Base-by-base conservation (phyloP, 2,888 invertebrate genomes). In the Drosophila diplacantha region DNA sequence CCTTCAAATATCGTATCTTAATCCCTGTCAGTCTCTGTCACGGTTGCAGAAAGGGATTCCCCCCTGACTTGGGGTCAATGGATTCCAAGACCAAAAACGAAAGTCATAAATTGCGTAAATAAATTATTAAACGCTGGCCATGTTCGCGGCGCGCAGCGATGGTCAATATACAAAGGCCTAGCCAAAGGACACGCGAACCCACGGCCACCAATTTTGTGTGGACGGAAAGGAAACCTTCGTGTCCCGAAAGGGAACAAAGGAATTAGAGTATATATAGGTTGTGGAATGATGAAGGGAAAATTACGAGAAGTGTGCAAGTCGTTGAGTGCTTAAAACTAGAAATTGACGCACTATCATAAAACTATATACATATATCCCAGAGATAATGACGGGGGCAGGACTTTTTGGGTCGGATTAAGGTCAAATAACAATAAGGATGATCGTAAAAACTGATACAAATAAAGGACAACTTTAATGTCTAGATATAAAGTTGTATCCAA, bases 21-120 rank as follows among this genome's bases (percentile, higher is more conserved):
- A 29, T 44, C 22, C 41, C 3, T 51, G 14, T 16, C 6, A n/a
- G 2, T 54, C 9, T 1, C 5, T 26, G 29, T 26, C 52, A 29
- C 31, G 7, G 8, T 32, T 20, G 24, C 12, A 11, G 7, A 8
- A 16, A 11, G 12, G 37, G 20, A 18, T 39, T 24, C 20, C n/a
- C 38, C 31, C 41, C 20, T 18, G 3, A 5, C 44, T 46, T 18
- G 38, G 29, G 83, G 83, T 83, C 83, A 83, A 83, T 72, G 83
- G 58, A 47, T 39, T 46, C 55, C 75, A 41, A 60, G 50, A 41
- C 47, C 39, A 51, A 47, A 49, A 59, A 51, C 39, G 58, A 53
- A 69, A 69, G 66, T 67, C 73, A 79, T 73, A 73, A 81, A 72
- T 81, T 81, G 83, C 80, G 80, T 75, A 81, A 80, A 83, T 79